Evolutionary conservation across 2,888 invertebrate species (phyloP).

Genomic region (Troglohyphantes excavatus): DNA sequence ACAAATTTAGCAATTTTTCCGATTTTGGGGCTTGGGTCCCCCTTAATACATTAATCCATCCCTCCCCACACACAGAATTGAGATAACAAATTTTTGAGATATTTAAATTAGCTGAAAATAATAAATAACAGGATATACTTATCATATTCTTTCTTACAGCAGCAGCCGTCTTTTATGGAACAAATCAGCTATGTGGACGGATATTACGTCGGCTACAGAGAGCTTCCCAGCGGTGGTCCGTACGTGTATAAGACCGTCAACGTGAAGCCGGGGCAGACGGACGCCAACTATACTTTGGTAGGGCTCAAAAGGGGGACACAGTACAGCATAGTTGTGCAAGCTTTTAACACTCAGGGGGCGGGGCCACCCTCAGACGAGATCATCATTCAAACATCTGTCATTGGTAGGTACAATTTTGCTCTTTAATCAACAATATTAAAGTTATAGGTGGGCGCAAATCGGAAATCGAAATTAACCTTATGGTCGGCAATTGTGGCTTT

Average conservation of each 20-base stretch:
- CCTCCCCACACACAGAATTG: too few species aligned
- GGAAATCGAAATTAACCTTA: too few species aligned
- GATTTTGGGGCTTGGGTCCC: too few species aligned
- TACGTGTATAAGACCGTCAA: slow-evolving; percentile 79
- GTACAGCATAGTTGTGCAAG: slow-evolving; percentile 81
- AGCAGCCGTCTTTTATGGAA: slow-evolving; percentile 74
- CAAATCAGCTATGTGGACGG: slow-evolving; percentile 79
- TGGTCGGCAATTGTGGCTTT: too few species aligned
- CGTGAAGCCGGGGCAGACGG: slow-evolving; percentile 56
- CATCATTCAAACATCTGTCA: slow-evolving; percentile 75
- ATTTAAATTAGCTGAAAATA: background rate
- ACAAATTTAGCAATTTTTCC: too few species aligned
- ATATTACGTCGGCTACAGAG: slow-evolving; percentile 80
- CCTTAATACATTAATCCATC: too few species aligned
- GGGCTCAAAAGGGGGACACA: slow-evolving; percentile 79
- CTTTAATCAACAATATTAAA: too few species aligned
- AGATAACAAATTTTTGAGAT: background rate
- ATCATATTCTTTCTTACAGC: slow-evolving; percentile 23
- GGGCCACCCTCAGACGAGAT: slow-evolving; percentile 79
- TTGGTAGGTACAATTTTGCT: slow-evolving; percentile 66
- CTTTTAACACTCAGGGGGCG: slow-evolving; percentile 79
- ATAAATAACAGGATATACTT: background rate
- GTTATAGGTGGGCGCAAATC: too few species aligned
- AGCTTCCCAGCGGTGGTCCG: slow-evolving; percentile 74
- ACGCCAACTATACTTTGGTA: slow-evolving; percentile 80